Evolutionary conservation across 2,797 vertebrate genomes (phyloP), one percentile per base, ranked within the genome.

Genomic region (Lophius americanus): DNA sequence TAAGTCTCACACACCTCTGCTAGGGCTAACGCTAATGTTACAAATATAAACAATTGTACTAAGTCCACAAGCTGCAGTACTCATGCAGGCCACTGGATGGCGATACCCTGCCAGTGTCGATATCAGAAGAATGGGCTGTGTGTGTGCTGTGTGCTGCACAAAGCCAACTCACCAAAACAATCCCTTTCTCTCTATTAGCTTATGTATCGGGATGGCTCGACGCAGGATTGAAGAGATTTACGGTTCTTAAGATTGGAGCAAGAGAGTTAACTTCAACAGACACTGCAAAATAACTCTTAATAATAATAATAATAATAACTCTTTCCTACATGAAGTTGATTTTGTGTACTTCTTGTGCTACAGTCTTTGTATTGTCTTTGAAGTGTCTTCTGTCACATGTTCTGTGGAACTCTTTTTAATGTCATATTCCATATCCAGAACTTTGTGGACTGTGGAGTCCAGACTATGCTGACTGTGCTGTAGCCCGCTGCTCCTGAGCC

Each of bases 371-470:
- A 38, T 6, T 42, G 33, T 61, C 37, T 75, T 50, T 73, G 7
- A 73, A 62, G 47, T 3, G 11, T 65, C 23, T 1, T 62, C n/a
- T 51, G 37, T 50, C 10, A 48, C 13, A 51, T 52, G 58, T 7
- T 64, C 55, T 4, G 73, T 8, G 60, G 6, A 51, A 35, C 6
- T 5, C 9, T 54, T 69, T 71, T 37, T 78, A 9, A 54, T 68
- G 12, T 75, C 63, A 3, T 46, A 23, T 35, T 38, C 43, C 39
- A 12, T 81, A 87, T 88, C 48, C 82, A 94, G 93, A 92, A 63
- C 75, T 92, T 80, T 79, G 90, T 94, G 82, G 93, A 95, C 78
- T 92, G 89, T 78, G 93, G 92, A 37, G 90, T 93, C 53, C 92
- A 93, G 86, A 94, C 93, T 3, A 74, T 92, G 87, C 73, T 94